A percentile compares a stretch with the other conserved stretches of the same genome.
phyloP scores from a whole-genome alignment of 2,888 invertebrate species.

The Apamea epomidion region DNA sequence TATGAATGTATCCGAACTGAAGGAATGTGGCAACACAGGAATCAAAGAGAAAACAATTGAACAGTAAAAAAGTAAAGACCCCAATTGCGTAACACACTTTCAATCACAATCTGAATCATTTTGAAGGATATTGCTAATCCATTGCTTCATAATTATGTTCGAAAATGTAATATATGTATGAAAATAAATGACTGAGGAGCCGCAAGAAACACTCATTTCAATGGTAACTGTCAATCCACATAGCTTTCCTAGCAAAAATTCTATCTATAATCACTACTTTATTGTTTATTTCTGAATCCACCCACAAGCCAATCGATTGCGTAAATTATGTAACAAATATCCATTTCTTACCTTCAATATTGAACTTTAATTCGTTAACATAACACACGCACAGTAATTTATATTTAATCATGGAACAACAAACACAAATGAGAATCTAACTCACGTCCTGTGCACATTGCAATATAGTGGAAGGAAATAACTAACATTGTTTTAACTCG shows the following conservation, averaged over 20 bases:
- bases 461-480: conserved; percentile 21
- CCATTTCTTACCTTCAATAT: conserved; percentile 1
- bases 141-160: background rate
- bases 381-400: background rate
- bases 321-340: background rate
- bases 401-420: conserved; percentile 18
- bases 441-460: conserved; percentile 27
- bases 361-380: background rate
- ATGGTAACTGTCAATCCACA: background rate
- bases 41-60: background rate
- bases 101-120: background rate
- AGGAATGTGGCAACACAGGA: background rate
- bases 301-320: background rate
- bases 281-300: background rate
- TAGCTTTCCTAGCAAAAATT: background rate
- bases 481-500: conserved; percentile 33
- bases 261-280: background rate
- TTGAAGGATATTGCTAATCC: background rate
- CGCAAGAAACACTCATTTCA: background rate
- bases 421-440: conserved; percentile 13
- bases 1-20: background rate
- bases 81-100: too few species aligned
- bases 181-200: background rate
- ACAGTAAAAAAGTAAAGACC: too few species aligned
- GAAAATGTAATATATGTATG: background rate